A percentile compares a stretch with the other conserved stretches of the same genome.
Evolutionary conservation across 2,888 invertebrate species (phyloP).

Genomic region (Acheta domesticus): DNA sequence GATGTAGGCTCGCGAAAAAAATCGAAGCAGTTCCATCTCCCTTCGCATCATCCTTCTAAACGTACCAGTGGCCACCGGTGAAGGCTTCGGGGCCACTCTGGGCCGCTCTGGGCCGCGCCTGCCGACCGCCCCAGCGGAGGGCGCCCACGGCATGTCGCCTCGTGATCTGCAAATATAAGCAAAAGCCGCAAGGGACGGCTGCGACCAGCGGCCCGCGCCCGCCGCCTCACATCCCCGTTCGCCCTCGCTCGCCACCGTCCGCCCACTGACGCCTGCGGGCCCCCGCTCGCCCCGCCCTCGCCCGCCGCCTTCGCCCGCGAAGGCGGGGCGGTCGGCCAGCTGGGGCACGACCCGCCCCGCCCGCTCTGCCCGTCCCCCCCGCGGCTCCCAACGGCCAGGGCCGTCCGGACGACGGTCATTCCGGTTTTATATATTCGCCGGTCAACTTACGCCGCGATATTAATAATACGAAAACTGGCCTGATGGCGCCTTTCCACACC

Average conservation of each 20-base stretch:
- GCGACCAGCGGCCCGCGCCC: background rate
- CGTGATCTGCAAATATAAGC: background rate
- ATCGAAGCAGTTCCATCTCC: too few species aligned
- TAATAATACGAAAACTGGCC: slow-evolving; percentile 36
- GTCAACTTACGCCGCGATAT: slow-evolving; percentile 29
- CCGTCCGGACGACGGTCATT: slow-evolving; percentile 28
- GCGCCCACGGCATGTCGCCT: too few species aligned
- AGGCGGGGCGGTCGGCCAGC: background rate
- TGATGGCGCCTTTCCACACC: slow-evolving; percentile 32
- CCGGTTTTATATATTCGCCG: slow-evolving; percentile 32
- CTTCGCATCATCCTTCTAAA: too few species aligned
- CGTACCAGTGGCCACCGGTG: too few species aligned
- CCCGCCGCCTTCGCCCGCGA: background rate
- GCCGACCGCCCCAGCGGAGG: too few species aligned
- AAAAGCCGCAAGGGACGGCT: background rate
- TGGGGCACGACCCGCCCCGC: background rate
- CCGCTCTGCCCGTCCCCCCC: background rate
- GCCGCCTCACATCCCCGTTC: background rate
- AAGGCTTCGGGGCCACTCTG: too few species aligned
- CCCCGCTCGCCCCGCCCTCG: background rate
- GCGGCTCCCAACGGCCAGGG: background rate
- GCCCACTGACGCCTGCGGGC: background rate
- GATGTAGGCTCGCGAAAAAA: too few species aligned
- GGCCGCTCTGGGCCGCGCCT: too few species aligned
- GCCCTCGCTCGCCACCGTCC: background rate